A percentile compares a stretch with the other conserved stretches of the same genome.
phyloP scores from a whole-genome alignment of 2,888 invertebrate genomes.

The Cephus pygmeus region DNA sequence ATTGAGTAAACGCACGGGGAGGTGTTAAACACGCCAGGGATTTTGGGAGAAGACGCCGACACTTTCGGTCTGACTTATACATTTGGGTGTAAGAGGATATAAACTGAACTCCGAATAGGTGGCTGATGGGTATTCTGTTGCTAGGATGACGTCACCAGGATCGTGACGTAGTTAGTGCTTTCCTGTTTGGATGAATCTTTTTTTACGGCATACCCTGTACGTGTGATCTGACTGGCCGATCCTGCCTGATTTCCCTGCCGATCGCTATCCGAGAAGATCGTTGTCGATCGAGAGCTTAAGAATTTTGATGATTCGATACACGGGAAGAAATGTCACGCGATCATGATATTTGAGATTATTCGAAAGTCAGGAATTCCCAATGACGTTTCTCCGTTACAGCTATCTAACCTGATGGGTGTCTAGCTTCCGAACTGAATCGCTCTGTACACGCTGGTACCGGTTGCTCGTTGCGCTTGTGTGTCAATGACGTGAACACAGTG shows the following conservation, averaged over 20 bases:
- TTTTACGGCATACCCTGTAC: not conserved
- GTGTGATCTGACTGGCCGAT: too few species aligned
- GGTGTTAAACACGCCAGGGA: not conserved
- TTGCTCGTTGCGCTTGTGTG: not conserved
- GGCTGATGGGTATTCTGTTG: not conserved
- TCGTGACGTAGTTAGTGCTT: not conserved
- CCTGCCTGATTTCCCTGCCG: not conserved
- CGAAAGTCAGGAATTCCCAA: not conserved
- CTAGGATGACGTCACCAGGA: not conserved
- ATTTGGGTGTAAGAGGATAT: not conserved
- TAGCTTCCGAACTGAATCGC: not conserved
- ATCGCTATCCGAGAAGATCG: not conserved
- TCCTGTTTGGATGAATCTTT: not conserved
- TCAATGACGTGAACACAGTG: not conserved
- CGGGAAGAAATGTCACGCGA: not conserved
- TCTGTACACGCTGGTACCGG: not conserved
- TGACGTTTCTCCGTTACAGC: not conserved
- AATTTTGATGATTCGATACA: not conserved
- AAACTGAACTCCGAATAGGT: not conserved
- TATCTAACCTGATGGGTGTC: not conserved
- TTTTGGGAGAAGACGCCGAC: not conserved
- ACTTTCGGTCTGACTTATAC: not conserved
- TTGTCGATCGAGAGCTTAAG: not conserved
- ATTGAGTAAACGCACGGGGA: not conserved
- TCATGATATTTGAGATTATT: not conserved